phyloP scores from a whole-genome alignment of 2,888 invertebrate genomes.

The Polyploca ridens region DNA sequence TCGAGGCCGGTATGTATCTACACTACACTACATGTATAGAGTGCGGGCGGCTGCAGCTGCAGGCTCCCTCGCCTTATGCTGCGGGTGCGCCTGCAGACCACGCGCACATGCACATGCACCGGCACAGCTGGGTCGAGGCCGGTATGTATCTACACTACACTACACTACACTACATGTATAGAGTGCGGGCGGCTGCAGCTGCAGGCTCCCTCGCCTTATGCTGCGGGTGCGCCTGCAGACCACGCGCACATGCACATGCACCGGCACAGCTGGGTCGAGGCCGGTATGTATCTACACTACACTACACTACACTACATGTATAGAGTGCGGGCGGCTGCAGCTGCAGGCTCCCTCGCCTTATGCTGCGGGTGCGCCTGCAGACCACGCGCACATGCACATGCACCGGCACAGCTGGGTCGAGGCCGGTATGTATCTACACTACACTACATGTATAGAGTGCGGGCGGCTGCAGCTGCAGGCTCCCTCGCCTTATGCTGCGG shows the following conservation, averaged over 20 bases:
- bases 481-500: conserved; percentile 83
- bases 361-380: conserved; percentile 52
- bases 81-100: conserved; percentile 47
- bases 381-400: conserved; percentile 60
- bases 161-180: conserved; percentile 66
- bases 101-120: conserved; percentile 75
- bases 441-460: conserved; percentile 84
- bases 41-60: conserved; percentile 86
- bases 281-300: conserved; percentile 43
- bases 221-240: conserved; percentile 47
- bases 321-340: conserved; percentile 88
- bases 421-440: conserved; percentile 52
- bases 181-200: conserved; percentile 88
- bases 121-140: conserved; percentile 92
- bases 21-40: conserved; percentile 87
- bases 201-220: conserved; percentile 86
- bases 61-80: conserved; percentile 85
- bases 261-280: conserved; percentile 92
- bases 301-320: conserved; percentile 70
- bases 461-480: conserved; percentile 87
- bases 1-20: conserved; percentile 81
- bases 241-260: conserved; percentile 75
- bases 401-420: conserved; percentile 93
- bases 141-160: conserved; percentile 37
- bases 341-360: conserved; percentile 87